Evolutionary conservation across 2,888 invertebrate species (phyloP), one percentile per base, ranked within the genome.

Genomic region (Hedya salicella): DNA sequence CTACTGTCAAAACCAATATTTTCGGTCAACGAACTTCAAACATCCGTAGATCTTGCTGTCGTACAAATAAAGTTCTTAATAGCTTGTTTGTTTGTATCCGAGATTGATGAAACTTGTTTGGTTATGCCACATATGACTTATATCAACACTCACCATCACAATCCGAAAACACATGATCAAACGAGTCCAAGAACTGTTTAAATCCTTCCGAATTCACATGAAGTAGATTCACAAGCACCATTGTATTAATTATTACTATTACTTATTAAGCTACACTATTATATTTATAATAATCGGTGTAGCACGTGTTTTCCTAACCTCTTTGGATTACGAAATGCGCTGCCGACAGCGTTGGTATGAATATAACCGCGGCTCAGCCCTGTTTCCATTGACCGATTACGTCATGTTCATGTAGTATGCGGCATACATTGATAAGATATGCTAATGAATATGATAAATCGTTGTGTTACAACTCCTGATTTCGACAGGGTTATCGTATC

Each of bases 151-250:
- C 81, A 95, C 96, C 96, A 83, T 96, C 96, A 80, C 96, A 96
- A 80, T 96, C 96, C 49, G 95, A 95, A 68, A 96, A 92, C 59
- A 96, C 94, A 72, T 95, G 95, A 78, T 96, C 96, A 72, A 96
- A 94, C 1, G 94, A 94, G 71, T 94, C 87, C 9, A 96, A 70
- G 74, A 94, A 94, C 67, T 81, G 77, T 70, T 89, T 84, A 14
- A 94, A 82, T 49, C 92, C 92, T 48, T 82, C 82, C 57, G 85
- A 78, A 14, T 87, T 77, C 9, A 94, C 75, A 52, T 88, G 87
- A 39, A 83, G 76, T 42, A 95, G 72, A 73, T 92, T 79, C 71
- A 88, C 82, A 32, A 90, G 87, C 13, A 71, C 73, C 79, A 78
- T 80, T 72, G 78, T 78, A 62, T 42, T 70, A 11, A 36, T 13